These are phyloP conservation scores for Crotalus tigris DNA, from an alignment of 2,113 vertebrate genomes.

Conservation along the genomic window DNA sequence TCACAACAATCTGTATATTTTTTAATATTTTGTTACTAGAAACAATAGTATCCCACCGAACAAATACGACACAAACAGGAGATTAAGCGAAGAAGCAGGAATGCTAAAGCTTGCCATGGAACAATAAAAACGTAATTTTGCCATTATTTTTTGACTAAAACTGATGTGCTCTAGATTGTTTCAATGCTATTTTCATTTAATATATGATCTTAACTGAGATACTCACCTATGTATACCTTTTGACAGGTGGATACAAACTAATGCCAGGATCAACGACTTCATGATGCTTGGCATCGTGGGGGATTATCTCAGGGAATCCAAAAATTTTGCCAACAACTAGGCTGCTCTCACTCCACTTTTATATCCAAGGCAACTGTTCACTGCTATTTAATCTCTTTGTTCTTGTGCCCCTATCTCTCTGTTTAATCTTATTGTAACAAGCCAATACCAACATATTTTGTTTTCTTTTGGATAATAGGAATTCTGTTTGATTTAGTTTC, in stretches of 20 bases:
- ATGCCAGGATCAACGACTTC: conserved; percentile 62
- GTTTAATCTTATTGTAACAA: no score
- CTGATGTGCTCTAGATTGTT: background rate
- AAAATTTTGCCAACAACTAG: accelerated
- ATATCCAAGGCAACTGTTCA: background rate
- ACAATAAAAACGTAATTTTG: background rate
- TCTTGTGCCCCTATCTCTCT: background rate
- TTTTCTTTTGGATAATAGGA: conserved; percentile 24
- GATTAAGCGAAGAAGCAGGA: background rate
- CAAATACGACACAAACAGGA: background rate
- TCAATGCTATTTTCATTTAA: background rate
- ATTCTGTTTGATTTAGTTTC: background rate
- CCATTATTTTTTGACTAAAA: background rate
- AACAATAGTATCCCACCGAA: background rate
- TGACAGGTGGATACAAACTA: conserved; percentile 66
- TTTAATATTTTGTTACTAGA: background rate
- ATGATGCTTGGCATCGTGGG: conserved; percentile 37
- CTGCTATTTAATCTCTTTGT: conserved; percentile 36
- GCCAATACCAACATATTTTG: conserved; percentile 13
- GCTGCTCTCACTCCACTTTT: conserved; percentile 48
- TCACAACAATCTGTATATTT: background rate
- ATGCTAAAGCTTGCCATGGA: background rate
- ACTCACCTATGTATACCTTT: conserved; percentile 65
- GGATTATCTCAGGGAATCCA: background rate
- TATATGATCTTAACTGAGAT: accelerated